Evolutionary conservation across 35 echinoderm and acorn worm species (phyloP), one percentile per base, ranked within the genome.

Genomic region (Stichopus chloronotus): DNA sequence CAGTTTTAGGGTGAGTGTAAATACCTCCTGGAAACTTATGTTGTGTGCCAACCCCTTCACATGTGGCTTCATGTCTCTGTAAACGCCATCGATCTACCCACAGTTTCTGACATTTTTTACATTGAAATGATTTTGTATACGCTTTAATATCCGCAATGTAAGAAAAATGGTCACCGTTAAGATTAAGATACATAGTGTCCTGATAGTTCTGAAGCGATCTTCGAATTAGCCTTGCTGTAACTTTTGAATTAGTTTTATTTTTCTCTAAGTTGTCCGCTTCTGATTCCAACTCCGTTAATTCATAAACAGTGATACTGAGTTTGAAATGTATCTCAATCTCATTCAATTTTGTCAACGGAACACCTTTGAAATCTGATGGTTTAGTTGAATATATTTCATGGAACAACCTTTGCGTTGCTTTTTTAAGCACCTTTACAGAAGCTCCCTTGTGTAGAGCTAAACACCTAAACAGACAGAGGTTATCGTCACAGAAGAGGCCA

Each of bases 21-120:
- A 76, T 58, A 19, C 92, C 92, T 16, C 78, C 69, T 5, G 92
- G 92, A 72, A 94, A 93, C 4, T 76, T 65, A 30, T 91, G 92
- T 10, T 78, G 87, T 13, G 87, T 78, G 76, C 19, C 92, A 4
- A 52, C 72, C 19, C 65, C 20, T 2, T 88, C 60, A 74, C 95
- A 74, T 74, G 69, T 74, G 69, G 69, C 4, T 74, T 74, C 69
- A 74, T 74, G 69, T 74, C 69, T 74, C 69, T 74, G 69, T 74
- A 74, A 74, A 74, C 69, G 69, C 69, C 69, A 74, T 74, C 69
- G 79, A 82, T 82, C 79, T 54, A 43, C 53, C 79, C 79, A 82
- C 22, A 82, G 79, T 54, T 82, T 82, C 53, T 82, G 79, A 54
- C 79, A 82, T 82, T 82, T 82, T 82, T 54, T 11, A 82, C 79